Evolutionary conservation across 2,113 vertebrate genomes (phyloP), one percentile per base, ranked within the genome.

Genomic region (Hymenochirus boettgeri): DNA sequence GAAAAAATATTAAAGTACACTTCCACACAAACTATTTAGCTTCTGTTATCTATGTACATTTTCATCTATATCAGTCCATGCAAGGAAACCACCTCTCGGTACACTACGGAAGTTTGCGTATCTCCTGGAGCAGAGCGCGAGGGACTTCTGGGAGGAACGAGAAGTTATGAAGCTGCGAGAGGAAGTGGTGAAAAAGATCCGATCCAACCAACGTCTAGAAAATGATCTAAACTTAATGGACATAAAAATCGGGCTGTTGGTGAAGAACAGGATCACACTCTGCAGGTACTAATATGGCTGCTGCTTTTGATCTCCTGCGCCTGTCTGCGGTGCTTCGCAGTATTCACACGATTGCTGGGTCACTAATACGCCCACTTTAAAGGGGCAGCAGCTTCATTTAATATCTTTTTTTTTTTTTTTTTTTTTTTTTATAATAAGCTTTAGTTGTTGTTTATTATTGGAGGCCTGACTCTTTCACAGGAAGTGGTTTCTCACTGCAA

Each of bases 401-500:
- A n/a, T n/a, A n/a, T n/a, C n/a, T n/a, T n/a, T n/a, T n/a, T n/a
- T n/a, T n/a, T n/a, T n/a, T n/a, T n/a, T n/a, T n/a, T n/a, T n/a
- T n/a, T n/a, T n/a, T n/a, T 35, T 35, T 35, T 12, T 35, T 35
- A 2, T 35, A 7, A 13, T 12, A 33, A 35, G 33, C 33, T 35
- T 35, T 35, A 35, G 7, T 35, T 35, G 33, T 12, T 13, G 2
- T 35, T 42, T 39, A 54, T 2, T 25, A 0, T 25, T 1, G 29
- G 52, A 2, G 2, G 7, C 6, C n/a, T 17, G 7, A 3, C 6
- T 59, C 45, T 1, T 18, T 10, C 1, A 55, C 71, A 98, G 96
- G 96, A 98, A 74, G 93, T 96, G 17, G 89, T 93, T 1, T 94
- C 88, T 24, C 95, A 99, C 74, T 94, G 90, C 71, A 97, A 92